Evolutionary conservation across 2,113 vertebrate genomes (phyloP).

Genomic region (Phalacrocorax pelagicus): DNA sequence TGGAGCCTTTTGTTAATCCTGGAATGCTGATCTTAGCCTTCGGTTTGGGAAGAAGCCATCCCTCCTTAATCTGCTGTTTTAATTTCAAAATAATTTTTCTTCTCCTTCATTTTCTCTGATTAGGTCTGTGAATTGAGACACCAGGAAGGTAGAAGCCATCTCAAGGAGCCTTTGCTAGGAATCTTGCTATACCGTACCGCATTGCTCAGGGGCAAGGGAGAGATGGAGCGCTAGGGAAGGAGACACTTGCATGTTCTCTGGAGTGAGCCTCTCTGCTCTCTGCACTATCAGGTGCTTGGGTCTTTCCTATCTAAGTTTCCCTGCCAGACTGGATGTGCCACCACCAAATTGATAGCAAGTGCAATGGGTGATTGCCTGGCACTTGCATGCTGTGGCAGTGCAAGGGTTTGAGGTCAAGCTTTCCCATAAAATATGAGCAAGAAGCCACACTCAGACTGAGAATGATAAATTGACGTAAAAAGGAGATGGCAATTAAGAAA

Average conservation of each 20-base stretch:
- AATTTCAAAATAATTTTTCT: neutral
- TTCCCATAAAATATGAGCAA: neutral
- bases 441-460: neutral
- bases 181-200: neutral
- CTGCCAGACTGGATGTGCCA: neutral
- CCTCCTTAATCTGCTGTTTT: neutral
- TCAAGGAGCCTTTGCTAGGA: neutral
- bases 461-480: neutral
- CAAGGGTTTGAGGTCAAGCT: neutral
- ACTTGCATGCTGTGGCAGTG: neutral
- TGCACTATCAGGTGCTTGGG: fast-evolving
- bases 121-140: neutral
- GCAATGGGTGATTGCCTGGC: neutral
- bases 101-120: neutral
- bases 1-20: neutral
- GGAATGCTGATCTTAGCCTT: neutral
- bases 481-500: constrained; percentile 8
- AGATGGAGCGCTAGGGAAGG: neutral
- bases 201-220: neutral
- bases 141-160: neutral
- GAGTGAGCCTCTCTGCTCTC: neutral
- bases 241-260: fast-evolving
- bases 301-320: too few species aligned
- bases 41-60: neutral
- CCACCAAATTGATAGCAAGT: fast-evolving